phyloP scores from a whole-genome alignment of 37 sponge, comb jelly and placozoan genomes.

The Aphrocallistes beatrix region DNA sequence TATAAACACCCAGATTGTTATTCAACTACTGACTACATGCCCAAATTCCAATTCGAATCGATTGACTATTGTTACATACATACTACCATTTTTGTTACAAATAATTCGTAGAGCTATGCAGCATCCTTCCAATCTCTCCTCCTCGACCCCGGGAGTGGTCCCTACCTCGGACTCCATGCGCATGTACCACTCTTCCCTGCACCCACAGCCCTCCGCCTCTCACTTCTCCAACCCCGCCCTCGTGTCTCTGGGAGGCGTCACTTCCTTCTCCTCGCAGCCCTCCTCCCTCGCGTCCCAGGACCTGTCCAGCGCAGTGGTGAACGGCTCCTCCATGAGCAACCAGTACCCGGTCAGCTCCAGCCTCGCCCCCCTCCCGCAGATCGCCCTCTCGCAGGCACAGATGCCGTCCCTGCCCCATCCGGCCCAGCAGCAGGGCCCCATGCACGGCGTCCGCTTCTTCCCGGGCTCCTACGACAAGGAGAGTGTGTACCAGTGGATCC shows the following conservation, averaged over 20 bases:
- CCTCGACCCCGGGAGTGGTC: neutral
- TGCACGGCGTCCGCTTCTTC: neutral
- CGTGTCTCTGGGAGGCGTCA: neutral
- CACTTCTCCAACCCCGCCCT: neutral
- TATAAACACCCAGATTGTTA: no score
- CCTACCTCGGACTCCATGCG: neutral
- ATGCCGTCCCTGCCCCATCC: neutral
- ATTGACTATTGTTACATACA: no score
- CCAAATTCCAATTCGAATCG: no score
- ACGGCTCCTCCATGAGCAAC: neutral
- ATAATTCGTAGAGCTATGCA: no score
- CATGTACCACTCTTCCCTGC: neutral
- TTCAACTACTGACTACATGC: no score
- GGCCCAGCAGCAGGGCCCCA: neutral
- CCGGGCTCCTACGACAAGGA: neutral
- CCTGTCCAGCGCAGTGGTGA: neutral
- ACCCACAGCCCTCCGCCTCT: neutral
- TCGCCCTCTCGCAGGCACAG: neutral
- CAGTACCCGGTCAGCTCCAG: neutral
- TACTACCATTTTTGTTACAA: no score
- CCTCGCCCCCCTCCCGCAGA: neutral
- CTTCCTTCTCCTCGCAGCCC: neutral
- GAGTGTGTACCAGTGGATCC: slow-evolving; percentile 4
- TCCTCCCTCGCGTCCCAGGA: neutral
- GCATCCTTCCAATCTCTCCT: neutral